A percentile compares a stretch with the other conserved stretches of the same genome.
phyloP scores from a whole-genome alignment of 2,797 vertebrate species.

The Prionace glauca region DNA sequence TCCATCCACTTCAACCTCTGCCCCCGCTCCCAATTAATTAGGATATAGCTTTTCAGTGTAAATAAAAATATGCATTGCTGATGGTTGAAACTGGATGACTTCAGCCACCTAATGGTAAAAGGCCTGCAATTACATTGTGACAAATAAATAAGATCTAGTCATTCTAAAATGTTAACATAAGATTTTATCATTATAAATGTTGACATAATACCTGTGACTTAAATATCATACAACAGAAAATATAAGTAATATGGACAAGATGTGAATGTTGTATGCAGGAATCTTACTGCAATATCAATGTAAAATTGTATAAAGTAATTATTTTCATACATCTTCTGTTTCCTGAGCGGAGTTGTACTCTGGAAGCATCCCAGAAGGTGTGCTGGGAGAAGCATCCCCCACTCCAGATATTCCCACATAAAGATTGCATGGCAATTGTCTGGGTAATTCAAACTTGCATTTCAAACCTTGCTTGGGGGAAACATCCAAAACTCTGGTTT shows the following conservation, averaged over 20 bases:
- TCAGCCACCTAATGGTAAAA: background rate
- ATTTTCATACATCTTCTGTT: background rate
- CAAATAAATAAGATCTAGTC: background rate
- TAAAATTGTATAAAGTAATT: background rate
- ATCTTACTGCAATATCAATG: background rate
- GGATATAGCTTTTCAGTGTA: no score
- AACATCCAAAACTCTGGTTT: no score
- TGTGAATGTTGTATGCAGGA: background rate
- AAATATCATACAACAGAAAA: background rate
- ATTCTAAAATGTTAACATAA: background rate
- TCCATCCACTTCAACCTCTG: background rate
- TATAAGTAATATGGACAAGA: background rate
- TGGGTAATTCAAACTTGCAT: no score
- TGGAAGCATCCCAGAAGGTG: no score
- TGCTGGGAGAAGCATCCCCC: no score
- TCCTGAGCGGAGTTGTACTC: no score
- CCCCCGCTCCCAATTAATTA: background rate
- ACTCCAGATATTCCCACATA: no score
- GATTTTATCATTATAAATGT: background rate
- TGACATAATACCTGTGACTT: background rate
- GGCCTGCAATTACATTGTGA: background rate
- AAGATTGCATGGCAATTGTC: no score
- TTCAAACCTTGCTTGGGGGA: no score
- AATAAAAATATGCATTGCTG: background rate
- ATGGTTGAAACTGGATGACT: background rate